Evolutionary conservation across 2,888 invertebrate genomes (phyloP).

Genomic region (Cryptus armator): DNA sequence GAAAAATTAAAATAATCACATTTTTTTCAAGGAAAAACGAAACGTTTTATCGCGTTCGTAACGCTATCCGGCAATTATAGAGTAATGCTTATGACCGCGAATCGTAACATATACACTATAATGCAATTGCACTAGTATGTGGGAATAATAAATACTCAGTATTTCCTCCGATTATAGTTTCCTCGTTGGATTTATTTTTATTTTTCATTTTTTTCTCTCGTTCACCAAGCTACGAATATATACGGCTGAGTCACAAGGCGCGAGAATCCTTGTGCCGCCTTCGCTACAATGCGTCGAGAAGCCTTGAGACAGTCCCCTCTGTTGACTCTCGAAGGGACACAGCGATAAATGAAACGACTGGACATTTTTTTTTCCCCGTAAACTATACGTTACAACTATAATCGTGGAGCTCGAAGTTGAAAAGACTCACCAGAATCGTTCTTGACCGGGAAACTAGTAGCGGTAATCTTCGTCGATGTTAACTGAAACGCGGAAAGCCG

Average conservation of each 20-base stretch:
- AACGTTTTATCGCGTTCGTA: not conserved
- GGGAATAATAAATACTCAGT: conserved; percentile 18
- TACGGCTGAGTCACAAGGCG: conserved; percentile 45
- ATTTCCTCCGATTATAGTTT: conserved; percentile 29
- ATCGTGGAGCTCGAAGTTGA: not conserved
- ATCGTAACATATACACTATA: conserved; percentile 12
- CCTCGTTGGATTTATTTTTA: conserved; percentile 31
- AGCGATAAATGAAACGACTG: not conserved
- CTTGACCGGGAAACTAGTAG: not conserved
- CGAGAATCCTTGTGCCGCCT: conserved; percentile 57
- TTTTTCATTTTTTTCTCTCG: conserved; percentile 14
- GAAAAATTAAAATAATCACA: not conserved
- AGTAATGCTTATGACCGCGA: conserved; percentile 33
- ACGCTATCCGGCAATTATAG: conserved; percentile 32
- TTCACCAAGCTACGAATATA: conserved; percentile 19
- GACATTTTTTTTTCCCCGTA: not conserved
- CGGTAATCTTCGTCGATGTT: not conserved
- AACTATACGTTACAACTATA: conserved; percentile 15
- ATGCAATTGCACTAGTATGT: not conserved
- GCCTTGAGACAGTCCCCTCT: conserved; percentile 49
- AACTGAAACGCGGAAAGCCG: not conserved
- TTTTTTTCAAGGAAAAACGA: conserved; percentile 4
- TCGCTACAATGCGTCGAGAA: conserved; percentile 40
- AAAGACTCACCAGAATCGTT: conserved; percentile 5
- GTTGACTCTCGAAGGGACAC: not conserved